Evolutionary conservation across 2,888 invertebrate genomes (phyloP).

Genomic region (Pemphredon lugubris): DNA sequence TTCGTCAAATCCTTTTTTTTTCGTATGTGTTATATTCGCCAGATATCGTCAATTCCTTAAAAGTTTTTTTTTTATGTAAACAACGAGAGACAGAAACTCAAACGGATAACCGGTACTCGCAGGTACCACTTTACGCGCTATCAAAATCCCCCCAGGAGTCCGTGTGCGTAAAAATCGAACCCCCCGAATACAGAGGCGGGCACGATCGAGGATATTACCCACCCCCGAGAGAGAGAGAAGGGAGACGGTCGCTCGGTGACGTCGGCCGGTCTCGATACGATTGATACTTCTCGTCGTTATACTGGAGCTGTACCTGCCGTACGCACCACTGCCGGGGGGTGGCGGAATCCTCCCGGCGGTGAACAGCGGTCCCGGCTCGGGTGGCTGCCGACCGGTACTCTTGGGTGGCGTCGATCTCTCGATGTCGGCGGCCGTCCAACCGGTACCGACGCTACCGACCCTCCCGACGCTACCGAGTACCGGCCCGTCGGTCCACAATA

Average conservation of each 20-base stretch:
- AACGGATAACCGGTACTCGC: too few relatives aligned
- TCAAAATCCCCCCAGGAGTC: too few relatives aligned
- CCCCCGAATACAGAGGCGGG: too few relatives aligned
- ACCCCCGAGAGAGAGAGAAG: too few relatives aligned
- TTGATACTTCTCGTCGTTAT: constrained; percentile 60
- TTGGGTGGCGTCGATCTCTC: constrained; percentile 79
- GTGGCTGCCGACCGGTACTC: constrained; percentile 77
- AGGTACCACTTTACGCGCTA: too few relatives aligned
- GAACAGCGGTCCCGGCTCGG: constrained; percentile 68
- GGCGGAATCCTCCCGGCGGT: constrained; percentile 81
- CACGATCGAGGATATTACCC: too few relatives aligned
- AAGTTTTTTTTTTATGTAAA: too few relatives aligned
- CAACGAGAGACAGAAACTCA: too few relatives aligned
- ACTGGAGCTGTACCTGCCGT: constrained; percentile 81
- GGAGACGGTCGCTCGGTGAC: not conserved
- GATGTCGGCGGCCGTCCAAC: constrained; percentile 80
- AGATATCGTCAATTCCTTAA: too few relatives aligned
- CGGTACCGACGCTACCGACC: constrained; percentile 62
- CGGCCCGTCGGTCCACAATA: constrained; percentile 69
- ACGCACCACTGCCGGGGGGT: constrained; percentile 81
- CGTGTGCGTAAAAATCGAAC: too few relatives aligned
- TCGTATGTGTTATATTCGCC: too few relatives aligned
- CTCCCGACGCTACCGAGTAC: constrained; percentile 67
- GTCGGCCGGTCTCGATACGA: constrained; percentile 10
- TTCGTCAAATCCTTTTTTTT: too few relatives aligned